These are phyloP conservation scores for Meteorus cinctellus DNA, from an alignment of 2,888 invertebrate genomes.

Conservation along the genomic window DNA sequence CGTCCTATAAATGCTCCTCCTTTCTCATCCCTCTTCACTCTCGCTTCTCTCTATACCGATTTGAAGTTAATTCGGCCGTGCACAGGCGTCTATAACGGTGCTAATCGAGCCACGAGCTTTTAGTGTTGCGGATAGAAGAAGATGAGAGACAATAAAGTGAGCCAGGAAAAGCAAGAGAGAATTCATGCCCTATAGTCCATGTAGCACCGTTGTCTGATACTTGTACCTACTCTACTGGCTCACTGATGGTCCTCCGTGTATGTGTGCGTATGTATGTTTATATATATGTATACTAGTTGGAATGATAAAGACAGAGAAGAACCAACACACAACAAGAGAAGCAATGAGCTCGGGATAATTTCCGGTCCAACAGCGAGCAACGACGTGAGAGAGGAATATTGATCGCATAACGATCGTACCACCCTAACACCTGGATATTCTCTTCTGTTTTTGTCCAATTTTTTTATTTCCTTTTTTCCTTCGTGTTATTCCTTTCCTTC, in stretches of 20 bases:
- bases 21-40: background rate
- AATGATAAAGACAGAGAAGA: slow-evolving; percentile 27
- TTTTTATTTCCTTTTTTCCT: slow-evolving; percentile 13
- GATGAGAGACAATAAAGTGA: slow-evolving; percentile 17
- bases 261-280: background rate
- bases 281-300: background rate
- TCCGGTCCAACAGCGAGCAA: slow-evolving; percentile 51
- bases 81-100: slow-evolving; percentile 48
- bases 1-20: slow-evolving; percentile 23
- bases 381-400: slow-evolving; percentile 52
- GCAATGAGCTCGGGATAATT: slow-evolving; percentile 52
- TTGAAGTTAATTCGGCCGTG: slow-evolving; percentile 52
- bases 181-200: slow-evolving; percentile 2
- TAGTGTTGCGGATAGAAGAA: slow-evolving; percentile 17
- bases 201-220: slow-evolving; percentile 16
- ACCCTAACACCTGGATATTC: slow-evolving; percentile 25
- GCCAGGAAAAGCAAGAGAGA: background rate
- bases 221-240: background rate
- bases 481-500: slow-evolving; percentile 31
- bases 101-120: slow-evolving; percentile 49
- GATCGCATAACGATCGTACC: slow-evolving; percentile 47
- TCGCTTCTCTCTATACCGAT: slow-evolving; percentile 37
- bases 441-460: background rate
- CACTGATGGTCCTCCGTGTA: background rate
- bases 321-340: slow-evolving; percentile 43